Evolutionary conservation across 2,888 invertebrate species (phyloP), one percentile per base, ranked within the genome.

Genomic region (Caradrina kadenii): DNA sequence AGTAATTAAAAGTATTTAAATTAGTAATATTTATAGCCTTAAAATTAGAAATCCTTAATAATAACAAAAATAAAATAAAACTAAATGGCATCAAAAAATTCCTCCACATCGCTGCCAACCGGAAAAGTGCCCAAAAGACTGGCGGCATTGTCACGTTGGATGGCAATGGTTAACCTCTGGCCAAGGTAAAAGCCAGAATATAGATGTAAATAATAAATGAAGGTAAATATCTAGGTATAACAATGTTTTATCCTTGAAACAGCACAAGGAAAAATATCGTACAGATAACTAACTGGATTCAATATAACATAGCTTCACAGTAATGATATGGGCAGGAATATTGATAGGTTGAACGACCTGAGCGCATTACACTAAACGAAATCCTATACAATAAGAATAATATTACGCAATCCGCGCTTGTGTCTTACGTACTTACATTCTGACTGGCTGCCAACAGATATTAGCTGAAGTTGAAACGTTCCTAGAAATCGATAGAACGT

Each of bases 381-480:
- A 75, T 56, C 19, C 52, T 21, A 39, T 59, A 26, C 54, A 35
- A 45, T 62, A 42, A 67, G 31, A 80, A 56, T 74, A 67, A 56
- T 56, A 67, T 60, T 35, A 52, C 45, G 60, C 61, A 63, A n/a
- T 45, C 63, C 19, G 42, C 26, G 60, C 22, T n/a, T 35, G 59
- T 67, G 17, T 15, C 42, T 15, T 45, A 21, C 15, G 11, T 69
- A 48, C n/a, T 35, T 55, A 49, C n/a, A 54, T 50, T 56, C 55
- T 67, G 69, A 76, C 35, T 50, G 22, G 11, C 42, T 75, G 80
- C 80, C 67, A 74, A 74, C 59, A 70, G 17, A 56, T 70, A 59
- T 59, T 55, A 50, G 21, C 11, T 50, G 26, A 21, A 70, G 60
- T 69, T 48, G n/a, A 77, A 69, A 31, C n/a, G 22, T 31, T 59